These are phyloP conservation scores for Melipona beecheii DNA, from an alignment of 2,888 invertebrate genomes.

Conservation along the genomic window DNA sequence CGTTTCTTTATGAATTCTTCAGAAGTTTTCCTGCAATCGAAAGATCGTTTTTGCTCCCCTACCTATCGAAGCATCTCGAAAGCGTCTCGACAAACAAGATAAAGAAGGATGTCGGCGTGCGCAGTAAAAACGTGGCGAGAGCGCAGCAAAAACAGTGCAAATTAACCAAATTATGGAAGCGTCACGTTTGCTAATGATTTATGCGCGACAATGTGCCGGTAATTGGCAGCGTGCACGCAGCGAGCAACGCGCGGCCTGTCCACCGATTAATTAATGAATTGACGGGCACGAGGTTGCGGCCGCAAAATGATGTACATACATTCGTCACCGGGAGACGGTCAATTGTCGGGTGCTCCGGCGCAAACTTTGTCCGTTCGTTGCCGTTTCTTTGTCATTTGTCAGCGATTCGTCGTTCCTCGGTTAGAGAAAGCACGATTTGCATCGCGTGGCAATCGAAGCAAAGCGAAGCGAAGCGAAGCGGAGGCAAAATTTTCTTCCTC, in stretches of 20 bases:
- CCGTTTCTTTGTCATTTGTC: neutral
- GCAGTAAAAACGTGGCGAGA: conserved; percentile 20
- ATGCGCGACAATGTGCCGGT: conserved; percentile 73
- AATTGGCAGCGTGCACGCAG: conserved; percentile 69
- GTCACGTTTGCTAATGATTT: conserved; percentile 73
- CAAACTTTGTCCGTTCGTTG: conserved; percentile 10
- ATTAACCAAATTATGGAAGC: conserved; percentile 73
- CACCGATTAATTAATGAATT: conserved; percentile 74
- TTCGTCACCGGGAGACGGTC: conserved; percentile 65
- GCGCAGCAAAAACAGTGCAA: conserved; percentile 67
- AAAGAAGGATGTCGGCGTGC: conserved; percentile 3
- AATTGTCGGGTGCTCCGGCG: conserved; percentile 44
- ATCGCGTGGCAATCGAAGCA: conserved; percentile 27
- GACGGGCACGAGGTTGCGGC: conserved; percentile 72
- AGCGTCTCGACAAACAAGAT: neutral
- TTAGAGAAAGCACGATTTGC: no score
- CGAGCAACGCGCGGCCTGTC: conserved; percentile 60
- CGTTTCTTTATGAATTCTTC: accelerated
- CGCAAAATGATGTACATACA: conserved; percentile 70
- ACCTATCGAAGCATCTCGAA: no score
- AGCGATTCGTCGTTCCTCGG: neutral
- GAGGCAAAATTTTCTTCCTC: neutral
- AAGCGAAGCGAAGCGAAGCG: neutral
- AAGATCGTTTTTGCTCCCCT: no score
- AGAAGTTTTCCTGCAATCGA: no score